Evolutionary conservation across 2,888 invertebrate species (phyloP), one percentile per base, ranked within the genome.

Genomic region (Nephrotoma appendiculata): DNA sequence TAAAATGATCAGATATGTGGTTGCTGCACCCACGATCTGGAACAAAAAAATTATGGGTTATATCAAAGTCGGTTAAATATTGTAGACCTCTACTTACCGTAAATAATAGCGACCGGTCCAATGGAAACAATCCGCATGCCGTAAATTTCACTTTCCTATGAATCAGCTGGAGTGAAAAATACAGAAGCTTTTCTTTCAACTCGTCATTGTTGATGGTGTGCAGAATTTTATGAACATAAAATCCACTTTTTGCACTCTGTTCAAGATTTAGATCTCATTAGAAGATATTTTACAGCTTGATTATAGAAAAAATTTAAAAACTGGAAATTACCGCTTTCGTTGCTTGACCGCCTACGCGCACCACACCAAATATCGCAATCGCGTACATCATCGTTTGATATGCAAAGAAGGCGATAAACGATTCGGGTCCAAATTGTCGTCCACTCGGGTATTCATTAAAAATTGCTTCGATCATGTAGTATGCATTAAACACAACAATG

Each of bases 1-100:
- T 0, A 92, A 88, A 84, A 92, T 91, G 7, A 92, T 91, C 19
- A 92, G 89, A 87, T 92, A 92, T 87, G 91, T 91, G n/a, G 91
- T 90, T 15, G 91, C 90, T 15, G 91, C 91, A 6, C 91, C 91
- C 83, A 90, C 89, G 48, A 92, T 91, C 92, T 92, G 88, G 2
- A 87, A 88, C 52, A 87, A 86, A 45, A 15, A 41, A 85, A 86
- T 11, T 19, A 83, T 6, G 1, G 9, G 11, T 48, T n/a, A 3
- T 48, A 2, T 2, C 1, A 12, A 48, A 12, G 48, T 31, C 31
- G 31, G 2, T 31, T 31, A 31, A 2, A 31, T 11, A 12, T 48
- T 83, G 41, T 12, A 31, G 3, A 2, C 41, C 11, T n/a, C n/a
- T 12, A 84, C 89, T 87, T 87, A 92, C 92, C 52, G 92, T 91